Evolutionary conservation across 2,797 vertebrate genomes (phyloP), one percentile per base, ranked within the genome.

Genomic region (Helostoma temminkii): DNA sequence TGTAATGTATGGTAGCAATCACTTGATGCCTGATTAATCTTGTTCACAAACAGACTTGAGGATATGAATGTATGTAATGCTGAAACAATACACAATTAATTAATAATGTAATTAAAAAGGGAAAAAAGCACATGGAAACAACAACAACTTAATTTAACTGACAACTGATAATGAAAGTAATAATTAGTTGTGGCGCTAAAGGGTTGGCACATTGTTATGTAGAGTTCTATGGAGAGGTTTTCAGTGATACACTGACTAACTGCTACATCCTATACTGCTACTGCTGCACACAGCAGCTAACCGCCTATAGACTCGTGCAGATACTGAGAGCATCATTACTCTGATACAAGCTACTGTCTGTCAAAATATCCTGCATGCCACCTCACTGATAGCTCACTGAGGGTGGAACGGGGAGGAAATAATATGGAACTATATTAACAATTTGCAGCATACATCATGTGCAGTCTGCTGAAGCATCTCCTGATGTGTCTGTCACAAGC

Each of bases 221-320:
- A 4, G 49, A 59, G 16, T 1, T 37, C 12, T 15, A 37, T 15
- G 15, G 34, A 19, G 28, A 32, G 32, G 30, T 16, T 47, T n/a
- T 52, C 21, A 67, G 5, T 30, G n/a, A 18, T 24, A 46, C 24
- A 19, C 30, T 37, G 21, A 25, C 12, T 34, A 75, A 41, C 7
- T 46, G 37, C 32, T 19, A 28, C 45, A 45, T 8, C 14, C 18
- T 49, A 41, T 14, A 21, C 50, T 39, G 22, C 30, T 6, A 25
- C 46, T 54, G 36, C 55, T 41, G 59, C 65, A 55, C 54, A 82
- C 57, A 73, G 28, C 65, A 65, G 36, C 42, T 58, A 65, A 18
- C 71, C 73, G 76, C 75, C 78, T 80, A 87, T 56, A 49, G 66
- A 88, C 43, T 45, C 50, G 67, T 47, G 48, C 19, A 46, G 43